phyloP scores from a whole-genome alignment of 2,888 invertebrate genomes.

The Crematogaster levior region DNA sequence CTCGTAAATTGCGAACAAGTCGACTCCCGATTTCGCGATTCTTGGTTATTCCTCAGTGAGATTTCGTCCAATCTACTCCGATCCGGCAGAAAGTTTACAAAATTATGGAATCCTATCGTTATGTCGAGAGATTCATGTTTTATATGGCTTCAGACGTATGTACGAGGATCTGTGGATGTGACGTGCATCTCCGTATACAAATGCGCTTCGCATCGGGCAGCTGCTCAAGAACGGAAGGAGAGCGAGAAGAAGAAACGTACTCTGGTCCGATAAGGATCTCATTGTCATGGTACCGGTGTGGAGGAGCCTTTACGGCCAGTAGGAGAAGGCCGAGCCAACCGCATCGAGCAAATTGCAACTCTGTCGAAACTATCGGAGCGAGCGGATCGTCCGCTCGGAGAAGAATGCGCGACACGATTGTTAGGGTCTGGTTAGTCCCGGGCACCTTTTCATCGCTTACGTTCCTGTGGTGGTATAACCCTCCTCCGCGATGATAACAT shows the following conservation, averaged over 20 bases:
- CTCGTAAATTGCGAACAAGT: background rate
- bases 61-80: background rate
- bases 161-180: background rate
- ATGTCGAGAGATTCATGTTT: background rate
- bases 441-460: conserved; percentile 75
- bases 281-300: conserved; percentile 71
- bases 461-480: conserved; percentile 69
- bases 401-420: conserved; percentile 84
- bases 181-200: conserved; percentile 13
- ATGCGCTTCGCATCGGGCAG: conserved; percentile 31
- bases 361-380: conserved; percentile 82
- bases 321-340: conserved; percentile 62
- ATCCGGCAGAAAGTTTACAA: background rate
- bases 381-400: conserved; percentile 78
- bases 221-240: conserved; percentile 57
- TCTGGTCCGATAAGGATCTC: conserved; percentile 72
- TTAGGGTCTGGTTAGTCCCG: conserved; percentile 74
- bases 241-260: conserved; percentile 61
- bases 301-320: conserved; percentile 65
- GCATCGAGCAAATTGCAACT: conserved; percentile 83
- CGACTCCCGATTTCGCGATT: too few species aligned
- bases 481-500: conserved; percentile 78
- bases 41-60: background rate
- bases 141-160: background rate
- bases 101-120: background rate